These are phyloP conservation scores for Steromphala cineraria DNA, from an alignment of 2,888 invertebrate genomes.

Conservation along the genomic window DNA sequence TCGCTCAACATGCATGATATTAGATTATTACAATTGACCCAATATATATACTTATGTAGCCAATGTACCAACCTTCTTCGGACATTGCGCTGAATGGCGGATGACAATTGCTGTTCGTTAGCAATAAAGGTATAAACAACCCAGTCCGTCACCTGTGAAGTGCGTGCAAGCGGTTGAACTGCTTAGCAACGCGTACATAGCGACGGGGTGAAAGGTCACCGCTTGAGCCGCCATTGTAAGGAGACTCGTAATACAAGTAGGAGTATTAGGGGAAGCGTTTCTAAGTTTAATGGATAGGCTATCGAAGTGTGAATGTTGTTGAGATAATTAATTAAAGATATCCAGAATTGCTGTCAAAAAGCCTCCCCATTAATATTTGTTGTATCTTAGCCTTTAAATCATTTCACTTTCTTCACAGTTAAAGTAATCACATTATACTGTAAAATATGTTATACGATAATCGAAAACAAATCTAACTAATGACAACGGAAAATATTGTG, in stretches of 20 bases:
- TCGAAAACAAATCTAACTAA: no score
- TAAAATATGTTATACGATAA: no score
- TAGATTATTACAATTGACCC: not conserved
- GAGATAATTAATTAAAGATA: no score
- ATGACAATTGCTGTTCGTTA: not conserved
- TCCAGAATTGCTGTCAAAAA: no score
- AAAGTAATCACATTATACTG: no score
- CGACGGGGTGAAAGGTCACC: not conserved
- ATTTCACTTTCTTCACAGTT: no score
- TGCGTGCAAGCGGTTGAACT: not conserved
- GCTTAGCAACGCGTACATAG: conserved; percentile 8
- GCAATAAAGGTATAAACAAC: not conserved
- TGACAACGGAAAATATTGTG: no score
- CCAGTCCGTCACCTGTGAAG: not conserved
- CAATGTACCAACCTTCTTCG: not conserved
- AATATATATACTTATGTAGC: not conserved
- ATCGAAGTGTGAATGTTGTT: no score
- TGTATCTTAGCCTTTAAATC: no score
- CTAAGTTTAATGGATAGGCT: no score
- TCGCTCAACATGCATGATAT: no score
- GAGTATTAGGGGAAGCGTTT: not conserved
- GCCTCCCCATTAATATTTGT: no score
- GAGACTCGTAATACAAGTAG: not conserved
- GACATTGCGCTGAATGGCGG: not conserved
- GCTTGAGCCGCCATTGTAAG: not conserved